Evolutionary conservation across 1,140 invertebrate genomes (phyloP).

Genomic region (Drosophila mayri): DNA sequence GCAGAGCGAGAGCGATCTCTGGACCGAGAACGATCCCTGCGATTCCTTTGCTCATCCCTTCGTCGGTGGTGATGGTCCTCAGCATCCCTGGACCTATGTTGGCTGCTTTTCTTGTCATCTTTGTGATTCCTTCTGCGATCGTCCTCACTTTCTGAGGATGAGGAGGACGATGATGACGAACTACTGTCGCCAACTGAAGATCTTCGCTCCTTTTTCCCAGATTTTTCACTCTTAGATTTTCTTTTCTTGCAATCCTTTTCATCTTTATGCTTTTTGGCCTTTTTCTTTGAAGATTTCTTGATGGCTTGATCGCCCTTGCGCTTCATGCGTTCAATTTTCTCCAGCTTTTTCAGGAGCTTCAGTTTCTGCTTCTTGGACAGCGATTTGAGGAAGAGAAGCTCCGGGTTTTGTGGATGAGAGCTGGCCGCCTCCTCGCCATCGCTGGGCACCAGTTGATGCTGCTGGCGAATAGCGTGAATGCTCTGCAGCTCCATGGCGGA

Average conservation of each 20-base stretch:
- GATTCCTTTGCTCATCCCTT: conserved; percentile 34
- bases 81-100: conserved; percentile 32
- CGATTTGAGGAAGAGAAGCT: conserved; percentile 90
- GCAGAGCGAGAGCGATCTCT: conserved; percentile 36
- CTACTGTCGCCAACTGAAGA: conserved; percentile 23
- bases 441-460: conserved; percentile 85
- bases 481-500: conserved; percentile 87
- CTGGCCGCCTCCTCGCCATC: conserved; percentile 87
- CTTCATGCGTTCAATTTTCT: conserved; percentile 90
- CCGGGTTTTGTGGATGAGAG: conserved; percentile 75
- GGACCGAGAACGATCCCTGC: conserved; percentile 33
- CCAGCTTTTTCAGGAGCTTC: conserved; percentile 94
- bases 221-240: conserved; percentile 40
- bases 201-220: conserved; percentile 21
- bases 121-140: conserved; percentile 18
- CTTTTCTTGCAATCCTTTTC: conserved; percentile 50
- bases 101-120: conserved; percentile 27
- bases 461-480: conserved; percentile 67
- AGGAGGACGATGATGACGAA: conserved; percentile 52
- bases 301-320: conserved; percentile 55
- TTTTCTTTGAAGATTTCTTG: conserved; percentile 55
- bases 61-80: conserved; percentile 27
- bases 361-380: conserved; percentile 95
- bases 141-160: conserved; percentile 45
- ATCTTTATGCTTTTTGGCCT: conserved; percentile 59